Evolutionary conservation across 2,888 invertebrate species (phyloP).

Genomic region (Dicycla oo): DNA sequence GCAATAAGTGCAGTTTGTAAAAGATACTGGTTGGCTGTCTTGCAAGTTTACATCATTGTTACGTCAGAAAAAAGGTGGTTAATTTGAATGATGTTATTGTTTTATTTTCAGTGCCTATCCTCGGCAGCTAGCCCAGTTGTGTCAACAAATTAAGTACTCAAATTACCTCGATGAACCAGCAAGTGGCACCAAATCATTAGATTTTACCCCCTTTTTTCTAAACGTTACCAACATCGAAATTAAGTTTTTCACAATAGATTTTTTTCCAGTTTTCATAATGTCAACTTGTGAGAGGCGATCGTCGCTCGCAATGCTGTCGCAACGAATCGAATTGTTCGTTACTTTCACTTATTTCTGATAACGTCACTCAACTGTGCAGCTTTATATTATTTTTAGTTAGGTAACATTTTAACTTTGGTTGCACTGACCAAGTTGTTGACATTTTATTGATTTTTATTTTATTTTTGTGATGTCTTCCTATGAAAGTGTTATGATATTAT

Average conservation of each 20-base stretch:
- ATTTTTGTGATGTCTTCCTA: constrained; percentile 34
- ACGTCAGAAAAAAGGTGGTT: background rate
- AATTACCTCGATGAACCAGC: constrained; percentile 8
- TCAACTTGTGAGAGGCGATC: constrained; percentile 47
- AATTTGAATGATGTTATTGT: constrained; percentile 3
- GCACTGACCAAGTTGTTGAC: constrained; percentile 9
- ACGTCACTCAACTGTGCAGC: constrained; percentile 49
- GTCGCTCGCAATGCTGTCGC: constrained; percentile 49
- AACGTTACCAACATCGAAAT: constrained; percentile 13
- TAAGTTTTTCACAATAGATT: constrained; percentile 33
- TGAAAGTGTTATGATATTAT: constrained; percentile 10
- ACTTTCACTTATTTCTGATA: constrained; percentile 61
- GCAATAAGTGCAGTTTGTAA: constrained; percentile 53
- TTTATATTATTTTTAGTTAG: constrained; percentile 49
- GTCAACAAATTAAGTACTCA: constrained; percentile 40
- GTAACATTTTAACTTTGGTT: constrained; percentile 26
- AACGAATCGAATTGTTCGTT: constrained; percentile 38
- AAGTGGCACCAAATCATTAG: background rate
- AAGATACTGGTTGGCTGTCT: constrained; percentile 19
- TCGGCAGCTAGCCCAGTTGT: constrained; percentile 40
- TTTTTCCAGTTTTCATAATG: constrained; percentile 45
- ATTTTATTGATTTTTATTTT: constrained; percentile 21
- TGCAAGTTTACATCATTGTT: constrained; percentile 18
- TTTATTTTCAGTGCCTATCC: constrained; percentile 8
- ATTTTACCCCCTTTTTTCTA: constrained; percentile 5